Conservation (phyloP, 2,797 vertebrate species). For the Craterocephalus amniculus region DNA sequence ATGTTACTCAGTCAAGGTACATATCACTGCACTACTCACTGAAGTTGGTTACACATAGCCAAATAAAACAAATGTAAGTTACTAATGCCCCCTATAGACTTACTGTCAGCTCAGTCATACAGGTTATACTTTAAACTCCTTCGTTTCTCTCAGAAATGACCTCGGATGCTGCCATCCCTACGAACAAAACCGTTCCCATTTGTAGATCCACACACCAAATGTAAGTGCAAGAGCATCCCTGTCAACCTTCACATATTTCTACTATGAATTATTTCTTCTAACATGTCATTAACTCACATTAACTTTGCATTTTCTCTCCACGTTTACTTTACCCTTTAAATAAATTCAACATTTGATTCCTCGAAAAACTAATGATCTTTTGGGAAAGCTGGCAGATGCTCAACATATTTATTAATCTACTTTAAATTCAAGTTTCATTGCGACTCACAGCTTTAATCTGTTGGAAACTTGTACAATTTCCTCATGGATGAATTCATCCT, state of each 20-base stretch:
- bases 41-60: neutral
- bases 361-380: neutral
- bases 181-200: neutral
- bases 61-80: neutral
- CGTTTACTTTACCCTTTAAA: neutral
- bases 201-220: neutral
- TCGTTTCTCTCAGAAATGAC: too few species aligned
- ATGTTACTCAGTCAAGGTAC: too few species aligned
- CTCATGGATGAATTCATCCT: neutral
- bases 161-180: neutral
- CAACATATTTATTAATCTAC: constrained; percentile 6
- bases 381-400: neutral
- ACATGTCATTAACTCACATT: neutral
- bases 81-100: neutral
- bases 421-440: constrained; percentile 13
- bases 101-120: neutral
- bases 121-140: neutral
- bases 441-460: constrained; percentile 6
- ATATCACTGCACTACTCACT: neutral
- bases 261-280: neutral
- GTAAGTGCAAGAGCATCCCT: neutral
- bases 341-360: constrained; percentile 3
- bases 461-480: constrained; percentile 8
- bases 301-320: neutral
- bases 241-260: neutral